These are phyloP conservation scores for Isurus oxyrinchus DNA, from an alignment of 2,113 vertebrate species.

Conservation along the genomic window DNA sequence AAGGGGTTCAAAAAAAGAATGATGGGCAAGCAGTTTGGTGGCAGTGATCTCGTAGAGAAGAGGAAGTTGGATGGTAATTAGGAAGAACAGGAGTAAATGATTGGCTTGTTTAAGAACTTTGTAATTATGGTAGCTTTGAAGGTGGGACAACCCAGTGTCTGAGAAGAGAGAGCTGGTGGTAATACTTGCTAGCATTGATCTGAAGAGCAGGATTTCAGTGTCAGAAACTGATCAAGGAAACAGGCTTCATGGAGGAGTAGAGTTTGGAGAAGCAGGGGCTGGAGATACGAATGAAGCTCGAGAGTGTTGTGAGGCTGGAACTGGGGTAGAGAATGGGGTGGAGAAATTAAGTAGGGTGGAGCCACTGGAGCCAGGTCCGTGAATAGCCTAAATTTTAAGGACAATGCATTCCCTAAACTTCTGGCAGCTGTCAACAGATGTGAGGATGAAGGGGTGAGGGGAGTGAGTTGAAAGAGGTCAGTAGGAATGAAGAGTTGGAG, in stretches of 20 bases:
- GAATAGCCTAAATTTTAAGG: not conserved
- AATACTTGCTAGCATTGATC: not conserved
- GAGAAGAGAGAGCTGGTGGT: not conserved
- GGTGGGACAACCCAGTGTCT: not conserved
- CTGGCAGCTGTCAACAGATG: not conserved
- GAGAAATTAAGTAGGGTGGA: not conserved
- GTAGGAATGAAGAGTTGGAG: not conserved
- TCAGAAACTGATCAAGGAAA: not conserved
- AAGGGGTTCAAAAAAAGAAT: not conserved
- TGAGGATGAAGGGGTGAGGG: not conserved
- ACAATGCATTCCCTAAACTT: not conserved
- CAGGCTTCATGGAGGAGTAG: not conserved
- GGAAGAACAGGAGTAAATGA: not conserved
- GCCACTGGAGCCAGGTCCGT: not conserved
- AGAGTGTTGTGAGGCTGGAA: not conserved
- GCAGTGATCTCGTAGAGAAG: not conserved
- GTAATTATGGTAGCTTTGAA: not conserved
- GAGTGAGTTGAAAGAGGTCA: not conserved
- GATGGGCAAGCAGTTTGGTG: not conserved
- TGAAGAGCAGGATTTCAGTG: not conserved
- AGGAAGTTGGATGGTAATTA: not conserved
- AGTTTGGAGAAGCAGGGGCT: not conserved
- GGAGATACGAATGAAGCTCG: not conserved
- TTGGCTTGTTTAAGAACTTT: not conserved
- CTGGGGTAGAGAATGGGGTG: not conserved